Evolutionary conservation across 1,140 invertebrate species (phyloP).

Genomic region (Polypedilum pembai): DNA sequence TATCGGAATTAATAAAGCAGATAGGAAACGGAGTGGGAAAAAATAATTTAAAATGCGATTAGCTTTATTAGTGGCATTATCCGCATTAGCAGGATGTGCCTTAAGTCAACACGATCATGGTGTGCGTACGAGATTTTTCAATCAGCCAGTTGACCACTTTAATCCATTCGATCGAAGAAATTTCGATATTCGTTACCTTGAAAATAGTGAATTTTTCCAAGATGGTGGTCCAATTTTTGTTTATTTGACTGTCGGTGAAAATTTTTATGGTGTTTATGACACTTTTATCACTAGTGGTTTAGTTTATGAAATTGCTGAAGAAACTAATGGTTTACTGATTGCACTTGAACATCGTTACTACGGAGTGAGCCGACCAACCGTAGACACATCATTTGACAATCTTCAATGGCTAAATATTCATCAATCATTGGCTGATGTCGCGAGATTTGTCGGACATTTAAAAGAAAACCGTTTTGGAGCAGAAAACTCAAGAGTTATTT

Average conservation of each 20-base stretch:
- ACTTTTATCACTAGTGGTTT: constrained; percentile 33
- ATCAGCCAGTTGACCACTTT: constrained; percentile 1
- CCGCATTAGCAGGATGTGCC: too few species aligned
- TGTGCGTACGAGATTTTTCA: not conserved
- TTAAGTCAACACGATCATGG: not conserved
- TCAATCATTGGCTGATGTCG: constrained; percentile 63
- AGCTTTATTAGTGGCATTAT: too few species aligned
- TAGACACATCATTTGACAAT: constrained; percentile 42
- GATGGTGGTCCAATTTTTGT: constrained; percentile 13
- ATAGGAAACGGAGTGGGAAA: too few species aligned
- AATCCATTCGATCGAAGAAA: not conserved
- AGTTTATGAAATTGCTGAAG: constrained; percentile 43
- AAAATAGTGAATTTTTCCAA: not conserved
- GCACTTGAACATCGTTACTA: constrained; percentile 62
- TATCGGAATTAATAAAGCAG: too few species aligned
- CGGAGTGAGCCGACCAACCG: constrained; percentile 56
- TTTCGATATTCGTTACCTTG: not conserved
- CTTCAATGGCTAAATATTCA: constrained; percentile 56
- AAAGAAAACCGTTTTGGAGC: not conserved
- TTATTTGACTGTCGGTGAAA: not conserved
- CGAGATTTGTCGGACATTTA: constrained; percentile 35
- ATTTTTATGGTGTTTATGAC: not conserved
- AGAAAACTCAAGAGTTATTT: constrained; percentile 35
- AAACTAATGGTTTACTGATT: constrained; percentile 47
- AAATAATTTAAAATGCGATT: too few species aligned